Evolutionary conservation across 2,797 vertebrate genomes (phyloP).

Genomic region (Poeciliopsis infans): DNA sequence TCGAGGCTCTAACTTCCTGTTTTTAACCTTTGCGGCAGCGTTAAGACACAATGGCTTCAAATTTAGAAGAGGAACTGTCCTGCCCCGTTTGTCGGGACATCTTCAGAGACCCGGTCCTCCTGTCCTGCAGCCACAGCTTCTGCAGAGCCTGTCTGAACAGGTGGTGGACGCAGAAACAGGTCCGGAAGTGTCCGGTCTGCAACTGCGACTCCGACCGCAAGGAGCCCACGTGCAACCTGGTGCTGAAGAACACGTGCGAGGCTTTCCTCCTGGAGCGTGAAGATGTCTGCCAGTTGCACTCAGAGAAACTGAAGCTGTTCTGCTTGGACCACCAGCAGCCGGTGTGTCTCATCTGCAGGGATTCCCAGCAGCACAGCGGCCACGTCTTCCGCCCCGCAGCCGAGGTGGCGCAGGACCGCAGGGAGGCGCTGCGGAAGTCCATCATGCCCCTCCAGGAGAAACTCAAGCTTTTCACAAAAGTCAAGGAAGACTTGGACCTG

Average conservation of each 20-base stretch:
- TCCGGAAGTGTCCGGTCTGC: conserved; percentile 14
- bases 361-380: background rate
- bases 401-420: conserved; percentile 6
- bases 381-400: conserved; percentile 11
- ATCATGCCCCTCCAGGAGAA: background rate
- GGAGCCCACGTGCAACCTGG: conserved; percentile 12
- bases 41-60: conserved; percentile 3
- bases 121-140: conserved; percentile 46
- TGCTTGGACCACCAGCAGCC: conserved; percentile 12
- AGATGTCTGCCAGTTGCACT: conserved; percentile 7
- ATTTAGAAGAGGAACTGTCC: conserved; percentile 18
- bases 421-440: conserved; percentile 2
- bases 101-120: conserved; percentile 31
- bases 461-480: background rate
- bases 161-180: conserved; percentile 6
- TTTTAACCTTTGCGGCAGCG: background rate
- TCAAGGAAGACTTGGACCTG: background rate
- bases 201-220: background rate
- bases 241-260: conserved; percentile 21
- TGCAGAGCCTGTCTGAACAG: conserved; percentile 9
- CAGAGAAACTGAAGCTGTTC: conserved; percentile 26
- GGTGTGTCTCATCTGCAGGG: conserved; percentile 21
- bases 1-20: background rate
- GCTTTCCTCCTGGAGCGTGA: conserved; percentile 20
- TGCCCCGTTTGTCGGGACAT: conserved; percentile 19